Evolutionary conservation across 2,797 vertebrate genomes (phyloP), one percentile per base, ranked within the genome.

Genomic region (Arnoldichthys spilopterus): DNA sequence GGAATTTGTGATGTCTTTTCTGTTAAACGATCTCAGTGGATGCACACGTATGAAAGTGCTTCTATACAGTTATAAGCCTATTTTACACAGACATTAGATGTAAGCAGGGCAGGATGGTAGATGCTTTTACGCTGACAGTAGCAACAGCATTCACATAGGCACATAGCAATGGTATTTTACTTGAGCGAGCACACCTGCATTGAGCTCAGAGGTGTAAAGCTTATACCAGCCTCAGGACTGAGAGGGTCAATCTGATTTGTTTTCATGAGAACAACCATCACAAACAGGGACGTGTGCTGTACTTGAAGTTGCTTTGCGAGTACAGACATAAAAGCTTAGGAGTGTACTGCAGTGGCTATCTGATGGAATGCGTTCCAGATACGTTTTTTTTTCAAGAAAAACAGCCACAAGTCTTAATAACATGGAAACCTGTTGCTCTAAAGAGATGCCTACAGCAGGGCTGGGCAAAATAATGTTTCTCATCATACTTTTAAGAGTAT

Each of bases 11-110:
- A 63, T 49, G 51, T 51, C 15, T 58, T 20, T 73, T 45, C 15
- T 51, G 22, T 70, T 62, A 37, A n/a, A 61, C 37, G 18, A 69
- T 12, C 12, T 59, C 49, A 64, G 58, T 77, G 56, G 53, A 51
- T 3, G 45, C 43, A 53, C 62, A 30, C 43, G 43, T 62, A 15
- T 68, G 22, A 74, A 67, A 68, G 70, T 74, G 78, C 59, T 66
- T 61, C 20, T 22, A 2, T 61, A 74, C 3, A 49, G 22, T 61
- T 51, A 59, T 49, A 37, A 59, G 71, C 56, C 22, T 59, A 45
- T 4, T n/a, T 20, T 53, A 73, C 59, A 72, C 24, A 26, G 12
- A 34, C 1, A 5, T 18, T 20, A 56, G 53, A 67, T 30, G 1
- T 16, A 68, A 68, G 77, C 2, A 62, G 30, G 59, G 59, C 59